Base-by-base conservation (phyloP, 2,888 invertebrate species). In the Pantelozetes paolii region DNA sequence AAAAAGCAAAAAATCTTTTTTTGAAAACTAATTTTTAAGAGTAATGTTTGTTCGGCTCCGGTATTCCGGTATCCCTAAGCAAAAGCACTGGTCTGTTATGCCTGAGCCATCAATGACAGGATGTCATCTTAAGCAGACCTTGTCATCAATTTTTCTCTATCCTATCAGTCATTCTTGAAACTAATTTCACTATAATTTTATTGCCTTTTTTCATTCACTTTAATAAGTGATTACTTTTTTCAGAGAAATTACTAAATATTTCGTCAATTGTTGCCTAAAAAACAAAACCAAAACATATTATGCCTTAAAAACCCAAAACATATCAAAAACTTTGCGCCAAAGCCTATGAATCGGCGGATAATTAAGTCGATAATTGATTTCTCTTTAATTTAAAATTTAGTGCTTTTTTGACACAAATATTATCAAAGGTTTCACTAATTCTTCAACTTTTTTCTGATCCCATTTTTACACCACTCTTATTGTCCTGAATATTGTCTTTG, bases 81-180 rank as follows among this genome's bases (percentile, higher is more conserved):
- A 3, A 26, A 6, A 28, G 28, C 28, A 20, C 23, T 20, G 28
- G 23, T 23, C 54, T 59, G 59, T 30, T 59, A 9, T 32, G 59
- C 59, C 59, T 59, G 59, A 59, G 59, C 59, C 59, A 28, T 59
- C 59, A 59, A 59, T 59, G 59, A 59, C 59, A 59, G 59, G 59
- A 59, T 59, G 59, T 32, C 59, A 59, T 59, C 59, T 30, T 28
- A 59, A 59, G 59, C 59, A 59, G 59, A 59, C 59, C 59, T 59
- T 59, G 59, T 59, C 59, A 59, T 59, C 59, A 59, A 30, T 59
- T 28, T 30, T 30, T 59, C 23, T 54, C 13, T 20, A 5, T 54
- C 18, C 26, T 54, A 26, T 54, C 26, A 23, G 23, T 54, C 26
- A 54, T 23, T 48, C 6, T 54, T 54, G 23, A 5, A 3, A 54